Conservation (phyloP, 2,888 invertebrate genomes). For the Drosophila limbata region DNA sequence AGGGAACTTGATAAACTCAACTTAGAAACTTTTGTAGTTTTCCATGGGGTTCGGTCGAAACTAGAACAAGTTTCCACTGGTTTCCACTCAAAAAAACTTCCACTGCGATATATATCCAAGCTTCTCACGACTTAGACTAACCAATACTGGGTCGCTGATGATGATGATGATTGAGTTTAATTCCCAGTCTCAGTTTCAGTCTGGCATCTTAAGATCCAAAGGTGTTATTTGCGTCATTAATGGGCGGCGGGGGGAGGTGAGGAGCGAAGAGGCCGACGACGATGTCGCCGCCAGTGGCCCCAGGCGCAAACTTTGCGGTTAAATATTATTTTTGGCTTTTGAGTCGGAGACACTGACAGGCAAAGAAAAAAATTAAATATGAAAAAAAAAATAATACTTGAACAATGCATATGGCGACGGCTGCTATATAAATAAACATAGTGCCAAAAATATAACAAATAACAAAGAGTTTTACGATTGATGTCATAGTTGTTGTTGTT, state of each 20-base stretch:
- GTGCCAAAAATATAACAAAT: conserved; percentile 76
- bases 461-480: conserved; percentile 68
- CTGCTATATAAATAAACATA: conserved; percentile 72
- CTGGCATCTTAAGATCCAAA: conserved; percentile 38
- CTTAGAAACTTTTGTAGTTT: conserved; percentile 51
- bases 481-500: conserved; percentile 50
- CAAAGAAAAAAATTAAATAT: conserved; percentile 14
- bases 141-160: conserved; percentile 5
- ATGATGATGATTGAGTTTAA: background rate
- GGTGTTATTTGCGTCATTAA: conserved; percentile 65
- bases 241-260: conserved; percentile 1
- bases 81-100: conserved; percentile 43
- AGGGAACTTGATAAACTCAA: conserved; percentile 21
- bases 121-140: conserved; percentile 25
- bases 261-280: conserved; percentile 4
- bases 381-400: conserved; percentile 11
- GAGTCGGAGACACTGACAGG: conserved; percentile 47
- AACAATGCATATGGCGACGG: conserved; percentile 47
- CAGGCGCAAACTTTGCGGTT: conserved; percentile 55
- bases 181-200: conserved; percentile 13
- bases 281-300: conserved; percentile 44
- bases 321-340: conserved; percentile 72
- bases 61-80: conserved; percentile 43
- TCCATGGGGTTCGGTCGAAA: conserved; percentile 53
- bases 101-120: conserved; percentile 27